Evolutionary conservation across 1,140 invertebrate species (phyloP), one percentile per base, ranked within the genome.

Genomic region (Procambarus virginalis): DNA sequence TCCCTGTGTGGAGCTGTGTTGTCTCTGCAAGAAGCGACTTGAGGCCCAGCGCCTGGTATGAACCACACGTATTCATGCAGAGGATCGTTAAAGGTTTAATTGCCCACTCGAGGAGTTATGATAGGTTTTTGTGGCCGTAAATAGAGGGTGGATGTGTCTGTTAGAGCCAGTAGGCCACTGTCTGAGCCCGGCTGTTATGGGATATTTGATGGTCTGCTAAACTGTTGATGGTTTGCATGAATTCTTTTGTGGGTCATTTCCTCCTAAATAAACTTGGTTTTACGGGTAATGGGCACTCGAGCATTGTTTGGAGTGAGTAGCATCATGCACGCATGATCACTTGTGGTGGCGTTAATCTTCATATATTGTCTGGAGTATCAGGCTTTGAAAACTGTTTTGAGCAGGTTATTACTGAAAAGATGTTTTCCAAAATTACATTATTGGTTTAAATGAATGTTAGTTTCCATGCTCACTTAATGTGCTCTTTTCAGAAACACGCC

Each of bases 31-130:
- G 17, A 64, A 20, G 60, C 68, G 22, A n/a, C n/a, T 8, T 20
- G 10, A 34, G 22, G 10, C 22, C 68, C 22, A 68, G 68, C 5
- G 68, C n/a, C 68, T 64, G 60, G 12, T 2, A 4, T 10, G 20
- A 20, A 64, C 68, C 20, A 22, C 68, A 34, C 68, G 68, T 73
- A 34, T 34, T 73, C 68, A 34, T 20, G n/a, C 68, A 73, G n/a
- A 73, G 22, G 68, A 8, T 8, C 20, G 68, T 73, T 34, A 73
- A 73, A 22, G 20, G 68, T 73, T 73, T 73, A 73, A 73, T 73
- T 73, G 68, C 34, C 68, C 22, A 73, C 68, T 73, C n/a, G 68
- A 73, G 68, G 68, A 73, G 68, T 73, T 73, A 73, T 73, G 68
- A 73, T 73, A 73, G n/a, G n/a, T 73, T 73, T 73, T 73, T 73